A percentile compares a stretch with the other conserved stretches of the same genome.
Conservation (phyloP, 2,888 invertebrate genomes). For the Plebejus melissa region DNA sequence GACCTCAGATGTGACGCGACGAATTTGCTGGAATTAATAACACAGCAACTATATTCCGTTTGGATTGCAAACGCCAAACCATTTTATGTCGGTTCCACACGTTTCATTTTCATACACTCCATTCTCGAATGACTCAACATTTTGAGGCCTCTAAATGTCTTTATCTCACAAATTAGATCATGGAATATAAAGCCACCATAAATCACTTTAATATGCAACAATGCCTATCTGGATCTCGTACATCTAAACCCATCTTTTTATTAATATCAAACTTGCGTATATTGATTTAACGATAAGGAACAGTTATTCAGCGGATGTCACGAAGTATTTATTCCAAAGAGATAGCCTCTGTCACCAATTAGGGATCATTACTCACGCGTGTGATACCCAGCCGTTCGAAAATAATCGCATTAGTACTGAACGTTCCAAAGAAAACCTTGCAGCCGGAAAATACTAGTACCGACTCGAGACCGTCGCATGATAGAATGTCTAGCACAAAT, state of each 20-base stretch:
- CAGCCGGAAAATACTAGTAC: neutral
- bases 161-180: conserved; percentile 15
- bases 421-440: neutral
- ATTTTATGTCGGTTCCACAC: neutral
- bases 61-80: neutral
- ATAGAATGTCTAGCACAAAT: neutral
- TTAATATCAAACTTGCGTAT: conserved; percentile 19
- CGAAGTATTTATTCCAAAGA: conserved; percentile 64
- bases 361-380: conserved; percentile 68
- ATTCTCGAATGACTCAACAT: neutral
- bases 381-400: conserved; percentile 61
- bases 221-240: conserved; percentile 16
- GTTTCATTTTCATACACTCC: neutral
- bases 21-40: neutral
- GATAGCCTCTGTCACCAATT: conserved; percentile 71
- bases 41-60: neutral
- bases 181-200: neutral
- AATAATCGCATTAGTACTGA: conserved; percentile 38
- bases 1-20: neutral
- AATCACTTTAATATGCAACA: conserved; percentile 20
- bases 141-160: conserved; percentile 7
- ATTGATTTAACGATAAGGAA: conserved; percentile 37
- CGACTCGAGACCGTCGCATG: neutral
- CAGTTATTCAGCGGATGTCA: conserved; percentile 72
- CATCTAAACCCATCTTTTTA: neutral